Evolutionary conservation across 2,113 vertebrate genomes (phyloP).

Genomic region (Oryzias celebensis): DNA sequence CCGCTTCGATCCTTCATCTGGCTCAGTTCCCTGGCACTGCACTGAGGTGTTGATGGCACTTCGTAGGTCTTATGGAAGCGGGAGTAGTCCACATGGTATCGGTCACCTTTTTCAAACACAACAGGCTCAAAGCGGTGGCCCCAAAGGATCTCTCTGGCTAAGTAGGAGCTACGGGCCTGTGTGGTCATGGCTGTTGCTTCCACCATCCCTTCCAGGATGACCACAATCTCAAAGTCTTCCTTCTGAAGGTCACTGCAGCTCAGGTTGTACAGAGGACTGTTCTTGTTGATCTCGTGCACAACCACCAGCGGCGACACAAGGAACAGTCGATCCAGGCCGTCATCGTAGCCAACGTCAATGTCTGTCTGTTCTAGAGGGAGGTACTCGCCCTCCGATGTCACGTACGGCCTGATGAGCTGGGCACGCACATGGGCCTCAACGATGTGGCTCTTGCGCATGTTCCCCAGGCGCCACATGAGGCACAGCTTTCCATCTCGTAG

Average conservation of each 20-base stretch:
- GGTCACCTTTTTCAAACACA: constrained; percentile 90
- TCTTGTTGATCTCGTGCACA: constrained; percentile 75
- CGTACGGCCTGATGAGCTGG: constrained; percentile 89
- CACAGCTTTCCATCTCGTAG: constrained; percentile 90
- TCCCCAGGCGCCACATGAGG: constrained; percentile 94
- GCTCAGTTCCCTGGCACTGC: constrained; percentile 85
- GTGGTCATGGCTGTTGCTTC: constrained; percentile 97
- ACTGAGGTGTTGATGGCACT: constrained; percentile 88
- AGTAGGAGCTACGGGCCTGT: constrained; percentile 93
- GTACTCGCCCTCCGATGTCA: constrained; percentile 93
- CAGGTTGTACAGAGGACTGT: constrained; percentile 75
- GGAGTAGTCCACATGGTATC: constrained; percentile 94
- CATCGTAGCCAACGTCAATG: constrained; percentile 75
- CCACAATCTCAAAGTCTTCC: constrained; percentile 93
- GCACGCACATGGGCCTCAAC: constrained; percentile 95
- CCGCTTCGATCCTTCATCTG: constrained; percentile 53
- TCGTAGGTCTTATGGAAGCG: constrained; percentile 94
- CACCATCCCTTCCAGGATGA: constrained; percentile 95
- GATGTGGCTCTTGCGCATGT: constrained; percentile 95
- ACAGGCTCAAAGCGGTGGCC: constrained; percentile 93
- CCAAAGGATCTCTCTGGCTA: constrained; percentile 94
- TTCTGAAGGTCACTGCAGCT: constrained; percentile 85
- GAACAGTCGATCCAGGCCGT: constrained; percentile 74
- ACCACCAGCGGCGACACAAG: constrained; percentile 73
- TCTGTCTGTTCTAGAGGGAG: constrained; percentile 78